Conservation (phyloP, 2,888 invertebrate species). For the Drosophila sordidapex region DNA sequence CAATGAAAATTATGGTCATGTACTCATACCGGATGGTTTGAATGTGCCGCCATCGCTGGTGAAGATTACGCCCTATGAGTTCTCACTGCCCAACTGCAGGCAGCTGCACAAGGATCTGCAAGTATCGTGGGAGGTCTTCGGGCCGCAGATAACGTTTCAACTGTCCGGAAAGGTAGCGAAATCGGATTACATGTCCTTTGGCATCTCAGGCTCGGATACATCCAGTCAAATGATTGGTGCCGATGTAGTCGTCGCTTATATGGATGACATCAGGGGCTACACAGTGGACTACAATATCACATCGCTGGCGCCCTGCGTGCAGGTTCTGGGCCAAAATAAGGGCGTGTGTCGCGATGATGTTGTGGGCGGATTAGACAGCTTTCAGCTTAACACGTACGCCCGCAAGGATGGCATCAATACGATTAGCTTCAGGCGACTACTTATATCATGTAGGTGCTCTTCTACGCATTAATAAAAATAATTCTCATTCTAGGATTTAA, state of each 20-base stretch:
- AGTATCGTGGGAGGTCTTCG: conserved; percentile 96
- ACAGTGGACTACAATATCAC: conserved; percentile 94
- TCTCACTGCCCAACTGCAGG: conserved; percentile 91
- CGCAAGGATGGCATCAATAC: conserved; percentile 91
- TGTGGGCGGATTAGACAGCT: conserved; percentile 93
- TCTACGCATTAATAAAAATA: neutral
- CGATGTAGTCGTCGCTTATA: conserved; percentile 92
- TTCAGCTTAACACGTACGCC: conserved; percentile 91
- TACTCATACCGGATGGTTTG: conserved; percentile 91
- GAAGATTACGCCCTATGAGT: conserved; percentile 87
- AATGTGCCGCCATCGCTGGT: conserved; percentile 95
- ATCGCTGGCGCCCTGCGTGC: conserved; percentile 93
- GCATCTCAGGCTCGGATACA: conserved; percentile 91
- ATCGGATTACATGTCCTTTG: conserved; percentile 95
- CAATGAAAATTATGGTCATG: conserved; percentile 89
- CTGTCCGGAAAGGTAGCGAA: conserved; percentile 90
- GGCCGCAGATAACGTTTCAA: conserved; percentile 93
- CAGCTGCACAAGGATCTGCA: conserved; percentile 94
- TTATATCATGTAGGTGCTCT: conserved; percentile 89
- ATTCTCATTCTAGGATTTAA: neutral
- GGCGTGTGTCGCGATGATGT: conserved; percentile 94
- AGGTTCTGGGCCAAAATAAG: conserved; percentile 93
- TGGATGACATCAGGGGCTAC: conserved; percentile 90
- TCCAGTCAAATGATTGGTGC: conserved; percentile 93
- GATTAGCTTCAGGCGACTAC: conserved; percentile 91